Evolutionary conservation across 2,888 invertebrate genomes (phyloP), one percentile per base, ranked within the genome.

Genomic region (Pomacea canaliculata): DNA sequence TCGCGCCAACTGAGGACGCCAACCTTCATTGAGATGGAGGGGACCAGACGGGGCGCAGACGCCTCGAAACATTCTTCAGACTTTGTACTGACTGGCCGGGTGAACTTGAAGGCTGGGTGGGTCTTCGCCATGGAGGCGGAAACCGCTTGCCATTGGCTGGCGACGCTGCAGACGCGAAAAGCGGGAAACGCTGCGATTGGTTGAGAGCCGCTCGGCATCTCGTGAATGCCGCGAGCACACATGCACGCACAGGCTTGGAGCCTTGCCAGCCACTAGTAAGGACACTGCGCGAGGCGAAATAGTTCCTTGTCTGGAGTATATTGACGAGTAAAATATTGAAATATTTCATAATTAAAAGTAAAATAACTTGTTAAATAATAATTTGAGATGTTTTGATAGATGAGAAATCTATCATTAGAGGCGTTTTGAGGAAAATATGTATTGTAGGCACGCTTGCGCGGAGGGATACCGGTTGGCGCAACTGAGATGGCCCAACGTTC

Each of bases 121-220:
- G 76, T 59, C 51, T 59, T 49, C 49, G 59, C 62, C 46, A 27
- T 60, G 27, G 23, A 12, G 13, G 51, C 46, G 23, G 71, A 49
- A 72, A 68, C 72, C n/a, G 19, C n/a, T 59, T 49, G 7, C 60
- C 56, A 78, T 78, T 78, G 78, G 78, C 62, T 51, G 66, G 60
- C 51, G 73, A 68, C 48, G 59, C 48, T 4, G 68, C n/a, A 66
- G 74, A 71, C 65, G 70, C 66, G 74, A 37, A 80, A 82, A 78
- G 85, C 84, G 84, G 83, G 85, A 85, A 84, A 68, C 62, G 60
- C 74, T 63, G 19, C 80, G 81, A 85, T 85, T 85, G 84, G 85
- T 73, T 78, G 63, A 78, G 51, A 23, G 70, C 71, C 78, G 73
- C 71, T 73, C 71, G 83, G 84, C 83, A 84, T 84, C 80, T 79